Evolutionary conservation across 2,797 vertebrate species (phyloP).

Genomic region (Odontamblyopus lacepedii): DNA sequence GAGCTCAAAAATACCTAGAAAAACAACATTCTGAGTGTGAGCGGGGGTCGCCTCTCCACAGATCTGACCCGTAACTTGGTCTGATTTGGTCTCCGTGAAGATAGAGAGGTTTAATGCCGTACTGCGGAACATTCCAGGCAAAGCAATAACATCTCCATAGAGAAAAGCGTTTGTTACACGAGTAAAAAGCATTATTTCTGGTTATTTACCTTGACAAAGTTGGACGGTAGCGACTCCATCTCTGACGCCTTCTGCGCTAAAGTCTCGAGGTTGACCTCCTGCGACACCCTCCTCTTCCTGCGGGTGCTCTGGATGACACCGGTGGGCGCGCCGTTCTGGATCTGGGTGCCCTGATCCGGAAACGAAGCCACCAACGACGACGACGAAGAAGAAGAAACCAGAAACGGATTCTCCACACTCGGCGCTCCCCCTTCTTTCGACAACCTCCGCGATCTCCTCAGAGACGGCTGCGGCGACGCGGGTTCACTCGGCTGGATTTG

Average conservation of each 20-base stretch:
- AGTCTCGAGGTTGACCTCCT: constrained; percentile 95
- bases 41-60: too few species aligned
- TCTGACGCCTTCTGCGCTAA: constrained; percentile 95
- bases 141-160: too few species aligned
- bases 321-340: constrained; percentile 53
- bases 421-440: constrained; percentile 91
- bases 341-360: not conserved
- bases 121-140: too few species aligned
- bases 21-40: too few species aligned
- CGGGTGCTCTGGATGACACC: constrained; percentile 94
- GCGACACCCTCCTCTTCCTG: constrained; percentile 87
- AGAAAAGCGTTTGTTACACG: too few species aligned
- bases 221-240: constrained; percentile 86
- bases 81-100: too few species aligned
- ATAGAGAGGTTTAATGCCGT: too few species aligned
- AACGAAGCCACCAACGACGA: not conserved
- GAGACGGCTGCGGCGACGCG: constrained; percentile 67
- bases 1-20: too few species aligned
- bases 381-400: constrained; percentile 13
- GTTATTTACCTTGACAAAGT: constrained; percentile 68
- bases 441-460: constrained; percentile 89
- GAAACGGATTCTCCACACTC: constrained; percentile 69
- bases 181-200: too few species aligned
- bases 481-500: constrained; percentile 57
- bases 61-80: too few species aligned